A percentile compares a stretch with the other conserved stretches of the same genome.
Evolutionary conservation across 2,888 invertebrate genomes (phyloP).

Genomic region (Scaptodrosophila latifasciaeformis): DNA sequence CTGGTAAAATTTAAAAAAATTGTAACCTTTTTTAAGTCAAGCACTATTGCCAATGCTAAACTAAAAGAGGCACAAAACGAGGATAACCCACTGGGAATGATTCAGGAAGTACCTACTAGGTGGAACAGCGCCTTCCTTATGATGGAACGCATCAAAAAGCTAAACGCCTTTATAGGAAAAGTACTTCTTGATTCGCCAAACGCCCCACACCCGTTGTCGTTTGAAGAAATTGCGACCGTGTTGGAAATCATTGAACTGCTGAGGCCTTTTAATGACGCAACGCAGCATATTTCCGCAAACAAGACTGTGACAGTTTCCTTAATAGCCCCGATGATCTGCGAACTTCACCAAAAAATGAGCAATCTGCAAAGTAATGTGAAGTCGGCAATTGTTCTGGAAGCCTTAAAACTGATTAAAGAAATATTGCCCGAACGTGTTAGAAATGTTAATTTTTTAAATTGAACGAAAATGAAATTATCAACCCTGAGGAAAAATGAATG

Average conservation of each 20-base stretch:
- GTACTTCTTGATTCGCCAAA: too few species aligned
- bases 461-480: too few species aligned
- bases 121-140: slow-evolving; percentile 4
- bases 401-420: too few species aligned
- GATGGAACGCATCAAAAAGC: slow-evolving; percentile 2
- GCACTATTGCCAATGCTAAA: not conserved
- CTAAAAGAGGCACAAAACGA: not conserved
- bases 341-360: not conserved
- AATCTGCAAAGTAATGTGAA: too few species aligned
- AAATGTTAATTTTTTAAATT: too few species aligned
- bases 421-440: too few species aligned
- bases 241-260: too few species aligned
- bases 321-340: not conserved
- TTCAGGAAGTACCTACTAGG: slow-evolving; percentile 2
- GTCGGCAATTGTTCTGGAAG: too few species aligned
- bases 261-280: not conserved
- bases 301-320: not conserved
- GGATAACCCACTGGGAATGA: not conserved
- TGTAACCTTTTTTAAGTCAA: slow-evolving; percentile 2
- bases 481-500: too few species aligned
- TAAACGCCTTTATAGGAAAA: too few species aligned
- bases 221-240: too few species aligned
- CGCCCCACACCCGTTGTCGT: too few species aligned
- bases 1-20: not conserved
- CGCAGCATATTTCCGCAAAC: not conserved